phyloP scores from a whole-genome alignment of 2,113 vertebrate species.

The Passer domesticus region DNA sequence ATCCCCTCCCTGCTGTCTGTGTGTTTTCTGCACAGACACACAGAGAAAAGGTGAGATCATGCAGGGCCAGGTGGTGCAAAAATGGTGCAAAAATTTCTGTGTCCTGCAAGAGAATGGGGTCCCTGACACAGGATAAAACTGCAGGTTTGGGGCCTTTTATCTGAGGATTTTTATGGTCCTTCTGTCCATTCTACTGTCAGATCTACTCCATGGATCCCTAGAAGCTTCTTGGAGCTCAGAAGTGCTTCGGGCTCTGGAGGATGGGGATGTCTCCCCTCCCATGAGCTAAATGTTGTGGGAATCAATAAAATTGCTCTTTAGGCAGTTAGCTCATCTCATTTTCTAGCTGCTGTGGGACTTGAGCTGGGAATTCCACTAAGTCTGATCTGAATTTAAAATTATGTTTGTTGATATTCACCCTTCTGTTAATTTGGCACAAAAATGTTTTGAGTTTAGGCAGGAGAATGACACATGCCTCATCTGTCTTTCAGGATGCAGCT shows the following conservation, averaged over 20 bases:
- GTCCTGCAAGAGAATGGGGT: neutral
- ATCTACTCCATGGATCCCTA: neutral
- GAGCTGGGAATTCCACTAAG: neutral
- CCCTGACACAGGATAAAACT: neutral
- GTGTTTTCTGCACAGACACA: neutral
- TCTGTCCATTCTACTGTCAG: neutral
- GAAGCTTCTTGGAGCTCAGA: neutral
- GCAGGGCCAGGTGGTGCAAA: neutral
- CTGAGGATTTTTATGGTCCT: neutral
- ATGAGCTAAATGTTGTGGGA: neutral
- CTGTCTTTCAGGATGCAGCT: neutral
- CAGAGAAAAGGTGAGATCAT: neutral
- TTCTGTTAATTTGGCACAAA: neutral
- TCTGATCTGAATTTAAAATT: neutral
- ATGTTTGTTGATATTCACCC: neutral
- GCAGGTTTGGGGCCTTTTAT: neutral
- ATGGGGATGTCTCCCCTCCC: neutral
- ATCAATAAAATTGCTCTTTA: neutral
- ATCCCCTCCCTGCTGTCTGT: neutral
- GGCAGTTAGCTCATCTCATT: neutral
- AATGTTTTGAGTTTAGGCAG: neutral
- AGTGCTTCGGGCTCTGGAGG: neutral
- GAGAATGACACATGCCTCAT: neutral
- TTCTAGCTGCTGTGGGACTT: neutral
- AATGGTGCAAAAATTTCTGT: neutral